Base-by-base conservation (phyloP, 2,888 invertebrate species). In the Oligia latruncula region DNA sequence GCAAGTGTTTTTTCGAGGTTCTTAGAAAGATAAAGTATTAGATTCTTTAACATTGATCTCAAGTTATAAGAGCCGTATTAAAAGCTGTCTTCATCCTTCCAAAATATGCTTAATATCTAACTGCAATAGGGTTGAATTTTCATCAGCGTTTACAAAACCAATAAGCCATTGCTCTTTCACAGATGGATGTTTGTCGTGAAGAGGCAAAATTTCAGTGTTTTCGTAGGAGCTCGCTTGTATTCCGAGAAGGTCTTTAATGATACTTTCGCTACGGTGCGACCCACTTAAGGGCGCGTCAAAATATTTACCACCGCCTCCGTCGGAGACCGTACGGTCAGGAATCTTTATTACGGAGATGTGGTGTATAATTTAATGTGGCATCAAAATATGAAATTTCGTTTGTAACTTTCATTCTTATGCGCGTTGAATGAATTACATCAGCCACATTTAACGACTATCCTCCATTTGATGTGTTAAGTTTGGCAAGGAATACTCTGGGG, bases 231-330 rank as follows among this genome's bases (percentile, higher is more conserved):
- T 35, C 80, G 55, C 62, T 65, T 85, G 65, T 81, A 74, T 82
- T 82, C 74, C 68, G 74, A 75, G 79, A 79, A 85, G 77, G 58
- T 66, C n/a, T 78, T 73, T 85, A 83, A 80, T 81, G 76, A 81
- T 84, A 77, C 78, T 86, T 87, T 82, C 71, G 80, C 60, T 71
- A 20, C 65, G 77, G 62, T 68, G 80, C 73, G 82, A 84, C 88
- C 82, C 68, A 84, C 81, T 80, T 87, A 77, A 67, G 71, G 60
- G 49, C 71, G 60, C 67, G 55, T 76, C 77, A 76, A 78, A 78
- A 78, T 74, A 75, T 78, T 80, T 82, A 58, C 76, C 62, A 67
- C 49, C 13, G 13, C 62, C 52, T 76, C 23, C 2, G 8, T 46
- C 40, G 4, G 71, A 71, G 17, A 40, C 62, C 9, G 35, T 40